A percentile compares a stretch with the other conserved stretches of the same genome.
Evolutionary conservation across 2,797 vertebrate species (phyloP).

Genomic region (Lepilemur septentrionalis): DNA sequence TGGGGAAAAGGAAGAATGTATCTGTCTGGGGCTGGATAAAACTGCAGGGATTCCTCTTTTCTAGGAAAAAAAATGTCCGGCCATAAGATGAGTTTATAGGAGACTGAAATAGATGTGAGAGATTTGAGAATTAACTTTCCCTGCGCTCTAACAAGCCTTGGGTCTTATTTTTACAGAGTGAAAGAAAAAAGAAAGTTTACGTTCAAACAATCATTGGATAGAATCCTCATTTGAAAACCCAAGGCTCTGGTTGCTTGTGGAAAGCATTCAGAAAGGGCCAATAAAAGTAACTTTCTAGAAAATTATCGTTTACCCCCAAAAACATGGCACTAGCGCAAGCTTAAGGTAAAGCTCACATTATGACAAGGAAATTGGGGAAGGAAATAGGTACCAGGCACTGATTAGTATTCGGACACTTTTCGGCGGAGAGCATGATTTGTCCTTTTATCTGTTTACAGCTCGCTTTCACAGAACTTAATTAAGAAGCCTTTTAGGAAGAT

Average conservation of each 20-base stretch:
- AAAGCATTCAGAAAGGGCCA: background rate
- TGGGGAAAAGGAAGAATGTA: too few species aligned
- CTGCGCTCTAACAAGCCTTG: background rate
- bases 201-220: background rate
- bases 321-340: background rate
- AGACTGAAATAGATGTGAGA: background rate
- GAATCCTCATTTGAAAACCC: background rate
- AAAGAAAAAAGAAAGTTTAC: background rate
- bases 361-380: background rate
- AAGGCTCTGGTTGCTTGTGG: background rate
- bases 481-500: background rate
- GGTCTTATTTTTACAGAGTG: background rate
- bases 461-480: background rate
- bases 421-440: background rate
- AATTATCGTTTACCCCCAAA: background rate
- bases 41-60: background rate
- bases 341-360: background rate
- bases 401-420: background rate
- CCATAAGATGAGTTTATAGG: background rate
- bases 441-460: background rate
- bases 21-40: background rate
- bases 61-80: background rate
- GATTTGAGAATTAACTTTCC: background rate
- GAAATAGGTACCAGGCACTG: background rate
- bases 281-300: background rate